A percentile compares a stretch with the other conserved stretches of the same genome.
Conservation (phyloP, 2,888 invertebrate genomes). For the Caenorhabditis doughertyi region DNA sequence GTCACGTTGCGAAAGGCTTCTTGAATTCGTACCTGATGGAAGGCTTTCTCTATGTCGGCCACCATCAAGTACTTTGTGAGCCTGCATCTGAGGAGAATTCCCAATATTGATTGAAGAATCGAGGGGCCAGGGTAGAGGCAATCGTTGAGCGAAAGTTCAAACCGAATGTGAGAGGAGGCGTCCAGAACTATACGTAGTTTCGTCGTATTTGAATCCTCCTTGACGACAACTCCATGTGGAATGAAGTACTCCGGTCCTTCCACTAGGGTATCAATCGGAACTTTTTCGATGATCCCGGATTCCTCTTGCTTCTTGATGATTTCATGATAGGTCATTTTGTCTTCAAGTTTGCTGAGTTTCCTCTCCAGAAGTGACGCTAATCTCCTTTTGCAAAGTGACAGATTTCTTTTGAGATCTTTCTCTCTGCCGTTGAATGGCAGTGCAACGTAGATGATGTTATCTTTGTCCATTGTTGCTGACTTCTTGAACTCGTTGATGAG, state of each 20-base stretch:
- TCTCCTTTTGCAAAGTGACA: not conserved
- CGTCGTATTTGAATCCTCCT: conserved; percentile 35
- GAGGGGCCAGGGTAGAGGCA: conserved; percentile 57
- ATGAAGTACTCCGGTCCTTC: conserved; percentile 22
- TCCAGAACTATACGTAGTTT: conserved; percentile 68
- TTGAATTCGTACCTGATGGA: conserved; percentile 66
- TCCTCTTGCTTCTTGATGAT: not conserved
- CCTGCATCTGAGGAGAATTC: conserved; percentile 59
- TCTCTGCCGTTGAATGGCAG: not conserved
- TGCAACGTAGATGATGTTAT: not conserved
- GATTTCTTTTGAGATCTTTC: not conserved
- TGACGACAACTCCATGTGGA: conserved; percentile 61
- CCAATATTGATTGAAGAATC: conserved; percentile 39
- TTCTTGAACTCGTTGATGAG: not conserved
- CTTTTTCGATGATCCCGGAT: conserved; percentile 48
- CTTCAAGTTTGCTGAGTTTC: not conserved
- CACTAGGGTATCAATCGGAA: not conserved
- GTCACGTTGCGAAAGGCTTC: conserved; percentile 55
- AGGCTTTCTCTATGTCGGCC: conserved; percentile 74
- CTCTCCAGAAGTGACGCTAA: not conserved
- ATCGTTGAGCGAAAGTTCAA: conserved; percentile 60
- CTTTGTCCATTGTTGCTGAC: not conserved
- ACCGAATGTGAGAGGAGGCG: conserved; percentile 32
- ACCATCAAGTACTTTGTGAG: conserved; percentile 32
- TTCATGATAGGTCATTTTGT: not conserved